phyloP scores from a whole-genome alignment of 2,797 vertebrate species.

The Margarornis squamiger region DNA sequence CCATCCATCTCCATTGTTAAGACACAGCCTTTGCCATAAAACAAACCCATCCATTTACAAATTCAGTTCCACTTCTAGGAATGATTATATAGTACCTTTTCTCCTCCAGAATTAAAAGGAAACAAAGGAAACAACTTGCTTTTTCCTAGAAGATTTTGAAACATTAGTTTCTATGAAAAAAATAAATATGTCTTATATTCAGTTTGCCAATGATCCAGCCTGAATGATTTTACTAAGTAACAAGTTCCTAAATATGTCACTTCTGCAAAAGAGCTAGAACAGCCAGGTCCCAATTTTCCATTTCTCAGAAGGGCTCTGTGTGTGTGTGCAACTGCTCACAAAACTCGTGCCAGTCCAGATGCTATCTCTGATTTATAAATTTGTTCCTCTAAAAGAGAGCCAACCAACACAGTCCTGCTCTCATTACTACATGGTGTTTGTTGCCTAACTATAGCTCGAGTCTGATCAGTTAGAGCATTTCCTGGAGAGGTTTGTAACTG shows the following conservation, averaged over 20 bases:
- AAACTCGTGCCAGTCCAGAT: not conserved
- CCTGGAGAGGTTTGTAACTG: not conserved
- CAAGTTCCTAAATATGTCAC: not conserved
- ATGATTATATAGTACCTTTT: not conserved
- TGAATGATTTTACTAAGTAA: not conserved
- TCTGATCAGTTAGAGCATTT: not conserved
- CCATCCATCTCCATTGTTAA: not conserved
- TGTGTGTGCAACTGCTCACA: not conserved
- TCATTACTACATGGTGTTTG: not conserved
- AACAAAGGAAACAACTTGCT: not conserved
- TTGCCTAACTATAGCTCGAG: not conserved
- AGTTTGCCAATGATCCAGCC: not conserved
- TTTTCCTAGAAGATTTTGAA: not conserved
- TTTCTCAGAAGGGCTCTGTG: not conserved
- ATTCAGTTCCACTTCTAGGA: not conserved
- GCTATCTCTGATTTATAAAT: not conserved
- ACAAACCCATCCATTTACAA: not conserved
- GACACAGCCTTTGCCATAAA: not conserved
- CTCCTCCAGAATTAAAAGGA: not conserved
- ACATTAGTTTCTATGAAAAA: not conserved
- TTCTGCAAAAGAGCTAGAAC: not conserved
- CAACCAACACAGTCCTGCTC: not conserved
- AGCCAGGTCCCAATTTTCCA: not conserved
- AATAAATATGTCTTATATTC: not conserved
- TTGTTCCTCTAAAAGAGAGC: not conserved